Base-by-base conservation (phyloP, 2,113 vertebrate species). In the Vireo altiloquus region DNA sequence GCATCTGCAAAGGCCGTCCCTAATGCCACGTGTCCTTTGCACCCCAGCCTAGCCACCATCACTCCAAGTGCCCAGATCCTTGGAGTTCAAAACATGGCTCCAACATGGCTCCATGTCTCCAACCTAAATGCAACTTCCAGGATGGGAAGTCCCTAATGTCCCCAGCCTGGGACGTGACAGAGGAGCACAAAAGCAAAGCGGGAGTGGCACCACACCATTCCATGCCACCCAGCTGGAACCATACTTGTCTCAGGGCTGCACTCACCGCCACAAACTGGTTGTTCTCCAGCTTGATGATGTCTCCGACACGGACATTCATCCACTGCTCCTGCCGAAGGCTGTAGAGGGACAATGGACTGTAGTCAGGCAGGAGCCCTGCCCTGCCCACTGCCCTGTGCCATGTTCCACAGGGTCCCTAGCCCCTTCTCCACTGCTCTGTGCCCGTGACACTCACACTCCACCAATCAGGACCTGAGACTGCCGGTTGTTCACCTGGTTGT, bases 401-500 rank as follows among this genome's bases (percentile, higher is more conserved):
- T 0, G 0, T 4, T 44, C 31, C 0, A 0, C 49, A 52, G 70
- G 9, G 23, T 33, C 78, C 44, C 2, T 1, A 4, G 33, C 11
- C 40, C 61, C 28, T 47, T 44, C 31, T 57, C 39, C 4, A 23
- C 54, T 37, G 5, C 8, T 23, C 30, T 23, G 5, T 15, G 60
- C 85, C 63, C 1, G 0, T 0, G 96, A 94, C 69, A 99, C 99
- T 99, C 96, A 99, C 99, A 87, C 98, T 96, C 99, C 99, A 59
- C 95, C 82, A 91, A 99, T 98, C 95, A 99, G 99, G 97, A 99
- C 98, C 98, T 99, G 99, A 98, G 99, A 99, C 97, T 99, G 99
- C 4, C 99, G 98, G 95, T 98, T 99, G 98, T 99, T 99, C 97
- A 99, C 99, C 97, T 99, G 99, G 96, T 99, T 99, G 97, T 99